A percentile compares a stretch with the other conserved stretches of the same genome.
These are phyloP conservation scores for Encarsia formosa DNA, from an alignment of 2,888 invertebrate species.

Conservation along the genomic window DNA sequence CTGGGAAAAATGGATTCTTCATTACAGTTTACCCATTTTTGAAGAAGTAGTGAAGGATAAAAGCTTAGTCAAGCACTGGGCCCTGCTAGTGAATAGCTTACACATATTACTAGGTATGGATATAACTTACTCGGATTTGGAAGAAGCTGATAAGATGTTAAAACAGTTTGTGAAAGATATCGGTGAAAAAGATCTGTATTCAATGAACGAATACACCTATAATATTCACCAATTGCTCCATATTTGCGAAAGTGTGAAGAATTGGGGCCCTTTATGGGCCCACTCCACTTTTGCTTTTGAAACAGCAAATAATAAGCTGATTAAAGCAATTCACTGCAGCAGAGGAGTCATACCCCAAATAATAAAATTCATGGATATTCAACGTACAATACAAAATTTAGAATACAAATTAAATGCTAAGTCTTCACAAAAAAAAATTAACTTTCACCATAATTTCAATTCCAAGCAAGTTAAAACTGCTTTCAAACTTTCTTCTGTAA, in stretches of 20 bases:
- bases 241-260: not conserved
- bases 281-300: not conserved
- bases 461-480: not conserved
- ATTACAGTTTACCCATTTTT: not conserved
- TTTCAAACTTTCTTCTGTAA: not conserved
- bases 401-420: not conserved
- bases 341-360: not conserved
- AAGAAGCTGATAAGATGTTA: slow-evolving; percentile 1
- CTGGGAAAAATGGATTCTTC: slow-evolving; percentile 11
- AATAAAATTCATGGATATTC: not conserved
- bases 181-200: not conserved
- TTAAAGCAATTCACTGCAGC: not conserved
- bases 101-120: slow-evolving; percentile 5
- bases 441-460: not conserved
- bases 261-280: not conserved
- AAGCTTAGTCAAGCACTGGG: not conserved
- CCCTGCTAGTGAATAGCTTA: slow-evolving; percentile 1
- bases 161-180: not conserved
- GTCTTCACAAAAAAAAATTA: not conserved
- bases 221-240: not conserved
- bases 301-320: not conserved
- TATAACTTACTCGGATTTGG: not conserved
- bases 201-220: not conserved
- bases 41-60: not conserved
- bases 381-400: not conserved